Percentiles rank a stretch among this genome's conserved stretches.
These are phyloP conservation scores for Hemichromis elongatus DNA, from an alignment of 2,113 vertebrate genomes.

Conservation along the genomic window DNA sequence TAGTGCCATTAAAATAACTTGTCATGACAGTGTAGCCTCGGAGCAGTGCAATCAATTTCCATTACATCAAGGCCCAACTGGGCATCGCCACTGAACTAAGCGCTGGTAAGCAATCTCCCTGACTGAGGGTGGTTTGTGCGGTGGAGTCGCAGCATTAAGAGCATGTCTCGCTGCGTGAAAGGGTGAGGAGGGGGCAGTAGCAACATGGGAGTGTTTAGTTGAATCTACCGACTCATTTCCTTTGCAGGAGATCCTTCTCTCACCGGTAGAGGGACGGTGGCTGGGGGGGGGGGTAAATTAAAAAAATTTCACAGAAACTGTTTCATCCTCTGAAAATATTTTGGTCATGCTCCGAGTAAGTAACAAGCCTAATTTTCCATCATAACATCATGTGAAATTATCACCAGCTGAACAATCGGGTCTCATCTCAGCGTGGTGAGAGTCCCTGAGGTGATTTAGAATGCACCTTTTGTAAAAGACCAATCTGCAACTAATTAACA, in stretches of 20 bases:
- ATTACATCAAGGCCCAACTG: conserved; percentile 65
- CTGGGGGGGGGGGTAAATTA: not conserved
- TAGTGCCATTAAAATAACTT: conserved; percentile 63
- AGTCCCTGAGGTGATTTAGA: conserved; percentile 40
- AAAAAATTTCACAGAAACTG: not conserved
- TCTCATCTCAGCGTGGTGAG: not conserved
- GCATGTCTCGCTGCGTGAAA: not conserved
- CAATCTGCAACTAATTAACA: conserved; percentile 69
- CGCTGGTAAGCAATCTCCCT: conserved; percentile 55
- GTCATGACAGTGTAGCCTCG: conserved; percentile 61
- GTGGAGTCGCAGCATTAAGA: not conserved
- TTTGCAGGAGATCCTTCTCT: not conserved
- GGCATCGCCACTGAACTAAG: conserved; percentile 48
- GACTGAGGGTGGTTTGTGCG: conserved; percentile 21
- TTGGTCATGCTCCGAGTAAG: not conserved
- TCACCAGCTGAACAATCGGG: conserved; percentile 2
- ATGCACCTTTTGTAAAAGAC: conserved; percentile 55
- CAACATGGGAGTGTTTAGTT: not conserved
- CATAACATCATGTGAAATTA: not conserved
- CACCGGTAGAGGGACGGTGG: not conserved
- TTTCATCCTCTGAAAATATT: not conserved
- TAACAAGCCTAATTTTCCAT: not conserved
- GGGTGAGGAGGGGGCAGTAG: not conserved
- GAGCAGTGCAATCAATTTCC: conserved; percentile 70
- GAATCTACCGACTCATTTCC: not conserved